These are phyloP conservation scores for Pseudolaguvia tuberculata DNA, from an alignment of 2,113 vertebrate genomes.

Conservation along the genomic window DNA sequence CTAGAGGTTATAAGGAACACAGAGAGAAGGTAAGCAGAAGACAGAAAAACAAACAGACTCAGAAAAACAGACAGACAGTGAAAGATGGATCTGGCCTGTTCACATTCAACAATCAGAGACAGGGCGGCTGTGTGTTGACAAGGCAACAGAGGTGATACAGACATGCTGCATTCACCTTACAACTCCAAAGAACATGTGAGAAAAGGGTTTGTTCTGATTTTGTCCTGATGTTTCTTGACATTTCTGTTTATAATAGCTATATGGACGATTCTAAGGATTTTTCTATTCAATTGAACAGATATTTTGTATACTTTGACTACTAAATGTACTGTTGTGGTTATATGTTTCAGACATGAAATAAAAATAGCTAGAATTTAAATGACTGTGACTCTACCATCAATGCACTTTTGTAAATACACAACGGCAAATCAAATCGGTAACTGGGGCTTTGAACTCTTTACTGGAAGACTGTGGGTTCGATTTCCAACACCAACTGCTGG, in stretches of 20 bases:
- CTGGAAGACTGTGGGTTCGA: too few species aligned
- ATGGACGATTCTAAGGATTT: too few species aligned
- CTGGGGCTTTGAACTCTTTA: too few species aligned
- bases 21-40: constrained; percentile 40
- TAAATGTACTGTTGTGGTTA: too few species aligned
- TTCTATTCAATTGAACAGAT: too few species aligned
- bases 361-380: too few species aligned
- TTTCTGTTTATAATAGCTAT: not conserved
- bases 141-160: constrained; percentile 48
- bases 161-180: not conserved
- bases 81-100: constrained; percentile 11
- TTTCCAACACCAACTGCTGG: too few species aligned
- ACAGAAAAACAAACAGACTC: constrained; percentile 25
- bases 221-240: not conserved
- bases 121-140: constrained; percentile 64
- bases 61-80: constrained; percentile 28
- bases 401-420: too few species aligned
- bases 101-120: constrained; percentile 56
- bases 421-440: too few species aligned
- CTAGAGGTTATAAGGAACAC: constrained; percentile 48
- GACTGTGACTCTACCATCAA: too few species aligned
- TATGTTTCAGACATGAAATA: too few species aligned
- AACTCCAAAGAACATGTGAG: not conserved
- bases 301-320: too few species aligned
- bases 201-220: constrained; percentile 26